Evolutionary conservation across 2,797 vertebrate genomes (phyloP), one percentile per base, ranked within the genome.

Genomic region (Pantherophis alleghaniensis): DNA sequence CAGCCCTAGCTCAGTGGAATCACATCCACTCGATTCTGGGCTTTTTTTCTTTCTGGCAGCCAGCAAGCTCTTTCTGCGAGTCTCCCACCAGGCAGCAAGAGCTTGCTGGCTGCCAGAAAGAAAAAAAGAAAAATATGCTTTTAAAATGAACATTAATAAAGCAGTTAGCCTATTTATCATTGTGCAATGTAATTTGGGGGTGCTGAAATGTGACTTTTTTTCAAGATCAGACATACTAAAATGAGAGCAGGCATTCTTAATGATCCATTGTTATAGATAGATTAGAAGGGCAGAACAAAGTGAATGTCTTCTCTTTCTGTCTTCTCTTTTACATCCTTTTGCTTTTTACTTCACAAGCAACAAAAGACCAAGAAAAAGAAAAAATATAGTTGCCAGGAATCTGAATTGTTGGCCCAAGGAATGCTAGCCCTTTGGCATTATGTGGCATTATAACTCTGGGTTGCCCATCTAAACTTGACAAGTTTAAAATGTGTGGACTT

Each of bases 161-260:
- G 32, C 69, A 79, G 1, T 79, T 79, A 87, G 28, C 37, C 93
- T 5, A 55, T 91, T 47, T 86, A 55, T 32, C 42, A 47, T 2
- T 32, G 56, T 57, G 56, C 9, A 88, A 59, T 37, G 11, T 42
- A 42, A 59, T 18, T 59, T 24, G 16, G 4, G 79, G 11, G 3
- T 24, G 88, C 69, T 92, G 32, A 90, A 92, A 74, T 1, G 55
- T 32, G 90, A 26, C 0, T 51, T 89, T 93, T 69, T 61, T 92
- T 93, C 32, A 60, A 89, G 93, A 42, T 9, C 93, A 18, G n/a
- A 61, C 91, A 92, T 69, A 32, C 28, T 61, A 88, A 79, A 74
- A 42, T 37, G 16, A 47, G 42, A 9, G 2, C 24, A 74, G 6
- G 22, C 61, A 32, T 4, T 55, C 7, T 88, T 88, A 63, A 63